Evolutionary conservation across 2,888 invertebrate species (phyloP), one percentile per base, ranked within the genome.

Genomic region (Drosophila robusta): DNA sequence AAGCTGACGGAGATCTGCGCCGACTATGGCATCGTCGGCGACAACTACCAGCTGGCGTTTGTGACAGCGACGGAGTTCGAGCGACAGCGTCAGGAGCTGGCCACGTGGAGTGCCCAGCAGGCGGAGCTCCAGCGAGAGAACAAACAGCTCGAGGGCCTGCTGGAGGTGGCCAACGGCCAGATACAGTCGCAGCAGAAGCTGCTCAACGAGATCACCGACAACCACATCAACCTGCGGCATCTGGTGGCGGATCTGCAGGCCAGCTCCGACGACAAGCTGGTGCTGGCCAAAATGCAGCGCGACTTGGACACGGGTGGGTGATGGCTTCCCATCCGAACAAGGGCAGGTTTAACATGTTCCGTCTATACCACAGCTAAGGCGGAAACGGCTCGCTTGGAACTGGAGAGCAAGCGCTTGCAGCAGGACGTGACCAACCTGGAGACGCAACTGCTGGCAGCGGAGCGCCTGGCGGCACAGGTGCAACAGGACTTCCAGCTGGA

Each of bases 201-300:
- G 18, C 79, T 92, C 12, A 91, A 90, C 32, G 92, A 92, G 51
- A 88, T 91, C 29, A 92, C 92, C 0, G 92, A 92, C 64, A 92
- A 91, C 55, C 92, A 92, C 56, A 91, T 92, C 5, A 89, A 81
- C 39, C 47, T 92, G 47, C 83, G 92, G 2, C 92, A 92, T 73
- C 72, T 92, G 36, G 91, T 92, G 44, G 92, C 92, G 2, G 92
- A 92, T 86, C 71, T 92, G 7, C 92, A 92, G 68, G 92, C 91
- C 61, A 85, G 83, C 9, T 90, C 89, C 26, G 89, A 90, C 47
- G 92, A 92, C 26, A 92, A 91, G 24, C 81, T 92, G 26, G 50
- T 92, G 47, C 66, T 92, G 68, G 90, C 91, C 9, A 92, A 92
- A 73, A 84, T 90, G 22, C 90, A 91, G 52, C 84, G 91, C 7